Conservation (phyloP, 2,113 vertebrate species). For the Zosterops pallidus region DNA sequence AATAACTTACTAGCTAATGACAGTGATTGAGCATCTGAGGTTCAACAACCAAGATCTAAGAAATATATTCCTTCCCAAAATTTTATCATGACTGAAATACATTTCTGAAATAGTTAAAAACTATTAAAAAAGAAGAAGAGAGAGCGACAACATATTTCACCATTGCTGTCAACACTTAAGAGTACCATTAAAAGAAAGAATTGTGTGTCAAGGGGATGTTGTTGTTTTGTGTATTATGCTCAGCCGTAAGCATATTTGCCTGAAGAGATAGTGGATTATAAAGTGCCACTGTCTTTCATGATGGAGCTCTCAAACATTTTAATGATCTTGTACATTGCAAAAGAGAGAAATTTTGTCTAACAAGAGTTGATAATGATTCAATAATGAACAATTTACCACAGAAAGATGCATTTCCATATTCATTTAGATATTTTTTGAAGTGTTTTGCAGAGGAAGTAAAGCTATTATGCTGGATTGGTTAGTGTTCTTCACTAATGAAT, state of each 20-base stretch:
- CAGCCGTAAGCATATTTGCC: slow-evolving; percentile 75
- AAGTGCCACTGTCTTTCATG: slow-evolving; percentile 74
- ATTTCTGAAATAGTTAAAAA: slow-evolving; percentile 58
- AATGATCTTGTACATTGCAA: slow-evolving; percentile 76
- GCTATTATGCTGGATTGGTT: slow-evolving; percentile 72
- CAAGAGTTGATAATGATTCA: slow-evolving; percentile 77
- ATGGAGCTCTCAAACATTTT: slow-evolving; percentile 76
- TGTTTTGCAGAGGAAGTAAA: slow-evolving; percentile 76
- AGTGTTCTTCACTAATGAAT: slow-evolving; percentile 75
- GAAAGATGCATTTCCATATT: slow-evolving; percentile 78
- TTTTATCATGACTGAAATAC: background rate
- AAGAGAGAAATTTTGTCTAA: slow-evolving; percentile 76
- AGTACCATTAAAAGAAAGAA: slow-evolving; percentile 66
- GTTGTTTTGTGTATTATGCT: slow-evolving; percentile 74
- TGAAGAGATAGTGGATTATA: slow-evolving; percentile 76
- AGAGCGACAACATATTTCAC: slow-evolving; percentile 60
- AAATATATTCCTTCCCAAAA: background rate
- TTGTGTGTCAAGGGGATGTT: slow-evolving; percentile 69
- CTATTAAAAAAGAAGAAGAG: background rate
- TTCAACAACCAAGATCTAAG: background rate
- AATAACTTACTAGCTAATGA: background rate
- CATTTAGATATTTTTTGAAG: slow-evolving; percentile 79
- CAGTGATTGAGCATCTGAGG: background rate
- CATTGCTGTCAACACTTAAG: slow-evolving; percentile 68
- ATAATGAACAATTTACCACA: slow-evolving; percentile 76